Base-by-base conservation (phyloP, 2,797 vertebrate species). In the Cheirogaleus major region DNA sequence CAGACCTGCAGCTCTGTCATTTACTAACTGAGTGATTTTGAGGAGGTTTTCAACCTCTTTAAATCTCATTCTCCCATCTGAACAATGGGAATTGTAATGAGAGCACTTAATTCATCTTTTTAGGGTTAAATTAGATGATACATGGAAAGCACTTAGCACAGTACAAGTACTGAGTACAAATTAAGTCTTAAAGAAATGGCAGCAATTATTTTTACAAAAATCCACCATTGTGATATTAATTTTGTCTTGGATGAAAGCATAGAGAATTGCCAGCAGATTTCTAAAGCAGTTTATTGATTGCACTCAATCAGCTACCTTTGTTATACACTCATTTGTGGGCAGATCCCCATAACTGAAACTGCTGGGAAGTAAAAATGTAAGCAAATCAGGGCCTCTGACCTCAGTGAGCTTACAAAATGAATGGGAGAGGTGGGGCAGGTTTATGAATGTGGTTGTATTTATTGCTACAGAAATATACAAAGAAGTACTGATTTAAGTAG, bases 211-310 rank as follows among this genome's bases (percentile, higher is more conserved):
- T 92, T 75, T 57, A 10, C 18, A 57, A 57, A 57, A 57, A 87
- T 2, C 23, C 69, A 30, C 2, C 78, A 75, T 13, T 80, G 50
- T 89, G 50, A 76, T 92, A 70, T 92, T 92, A 83, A 87, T 90
- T 50, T 89, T 75, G 32, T 61, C n/a, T 87, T 81, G 13, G 50
- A 45, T 88, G 45, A 96, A 94, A 94, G 20, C 50, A 93, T 76
- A 57, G 27, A 48, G 50, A 94, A 93, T 91, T 5, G 75, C 35
- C 55, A 87, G 43, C 23, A 63, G 38, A 79, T 90, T 80, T 55
- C 73, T 84, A 76, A 91, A 69, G 41, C 3, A 67, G 32, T 73
- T 93, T 91, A 75, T 93, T 94, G 50, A 84, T 35, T 90, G 13
- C 2, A 82, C n/a, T 32, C 38, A 69, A 17, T 93, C 79, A 90